phyloP scores from a whole-genome alignment of 1,140 invertebrate species.

The Drosophila erecta region DNA sequence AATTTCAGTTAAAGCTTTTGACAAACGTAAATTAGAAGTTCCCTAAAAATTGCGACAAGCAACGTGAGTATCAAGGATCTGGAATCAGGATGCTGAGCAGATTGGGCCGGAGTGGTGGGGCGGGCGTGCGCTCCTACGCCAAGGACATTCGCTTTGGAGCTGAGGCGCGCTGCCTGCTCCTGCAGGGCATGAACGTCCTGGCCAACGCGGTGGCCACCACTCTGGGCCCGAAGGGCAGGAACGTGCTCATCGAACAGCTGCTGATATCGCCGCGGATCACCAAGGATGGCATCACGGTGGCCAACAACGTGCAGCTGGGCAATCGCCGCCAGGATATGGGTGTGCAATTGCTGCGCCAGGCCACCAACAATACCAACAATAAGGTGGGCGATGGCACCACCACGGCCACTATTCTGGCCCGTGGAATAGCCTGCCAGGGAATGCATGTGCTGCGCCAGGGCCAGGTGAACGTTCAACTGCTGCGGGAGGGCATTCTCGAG shows the following conservation, averaged over 20 bases:
- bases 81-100: slow-evolving; percentile 11
- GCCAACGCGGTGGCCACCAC: slow-evolving; percentile 98
- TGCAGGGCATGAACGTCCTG: slow-evolving; percentile 96
- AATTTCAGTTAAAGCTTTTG: background rate
- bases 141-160: slow-evolving; percentile 97
- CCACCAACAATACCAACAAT: slow-evolving; percentile 98
- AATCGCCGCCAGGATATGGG: slow-evolving; percentile 98
- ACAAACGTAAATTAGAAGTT: background rate
- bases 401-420: slow-evolving; percentile 95
- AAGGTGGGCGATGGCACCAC: slow-evolving; percentile 98
- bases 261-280: slow-evolving; percentile 99
- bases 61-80: background rate
- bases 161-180: slow-evolving; percentile 95
- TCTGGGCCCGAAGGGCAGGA: slow-evolving; percentile 98
- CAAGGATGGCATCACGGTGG: slow-evolving; percentile 99
- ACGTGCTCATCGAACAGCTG: slow-evolving; percentile 97
- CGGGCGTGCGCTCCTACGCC: slow-evolving; percentile 85
- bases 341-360: slow-evolving; percentile 96
- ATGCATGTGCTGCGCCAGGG: slow-evolving; percentile 84
- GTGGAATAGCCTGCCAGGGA: slow-evolving; percentile 96
- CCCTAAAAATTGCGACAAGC: slow-evolving; percentile 10
- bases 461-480: slow-evolving; percentile 97
- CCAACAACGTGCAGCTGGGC: slow-evolving; percentile 93
- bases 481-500: slow-evolving; percentile 93
- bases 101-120: background rate